phyloP scores from a whole-genome alignment of 2,888 invertebrate genomes.

The Oligia fasciuncula region DNA sequence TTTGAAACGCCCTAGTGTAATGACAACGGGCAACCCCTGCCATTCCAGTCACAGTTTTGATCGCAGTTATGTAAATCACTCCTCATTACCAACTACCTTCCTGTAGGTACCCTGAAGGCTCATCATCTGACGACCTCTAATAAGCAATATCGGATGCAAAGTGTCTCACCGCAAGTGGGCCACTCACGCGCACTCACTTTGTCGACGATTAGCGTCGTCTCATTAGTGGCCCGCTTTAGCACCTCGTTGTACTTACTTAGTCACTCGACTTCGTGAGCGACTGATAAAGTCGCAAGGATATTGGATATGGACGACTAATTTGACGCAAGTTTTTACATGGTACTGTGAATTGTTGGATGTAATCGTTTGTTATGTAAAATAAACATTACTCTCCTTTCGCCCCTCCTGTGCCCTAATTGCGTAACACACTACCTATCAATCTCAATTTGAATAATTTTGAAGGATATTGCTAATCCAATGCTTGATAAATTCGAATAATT shows the following conservation, averaged over 20 bases:
- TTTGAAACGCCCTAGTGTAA: not conserved
- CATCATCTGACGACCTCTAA: slow-evolving; percentile 45
- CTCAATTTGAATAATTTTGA: not conserved
- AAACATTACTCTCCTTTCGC: not conserved
- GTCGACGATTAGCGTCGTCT: slow-evolving; percentile 78
- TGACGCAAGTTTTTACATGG: slow-evolving; percentile 36
- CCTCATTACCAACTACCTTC: slow-evolving; percentile 11
- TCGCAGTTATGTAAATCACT: slow-evolving; percentile 39
- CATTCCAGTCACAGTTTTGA: not conserved
- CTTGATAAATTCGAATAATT: not conserved
- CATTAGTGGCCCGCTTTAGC: slow-evolving; percentile 69
- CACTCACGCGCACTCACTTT: slow-evolving; percentile 75
- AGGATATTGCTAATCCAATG: not conserved
- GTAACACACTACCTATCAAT: not conserved
- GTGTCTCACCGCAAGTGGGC: slow-evolving; percentile 58
- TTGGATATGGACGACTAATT: slow-evolving; percentile 14
- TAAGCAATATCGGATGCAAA: slow-evolving; percentile 64
- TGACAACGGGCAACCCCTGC: too few relatives aligned
- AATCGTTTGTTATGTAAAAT: slow-evolving; percentile 8
- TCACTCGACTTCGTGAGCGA: slow-evolving; percentile 58
- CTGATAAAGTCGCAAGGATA: slow-evolving; percentile 60
- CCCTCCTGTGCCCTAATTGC: not conserved
- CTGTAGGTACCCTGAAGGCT: slow-evolving; percentile 1
- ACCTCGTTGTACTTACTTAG: slow-evolving; percentile 54
- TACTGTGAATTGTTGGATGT: too few relatives aligned